These are phyloP conservation scores for Pitangus sulphuratus DNA, from an alignment of 2,797 vertebrate genomes.

Conservation along the genomic window DNA sequence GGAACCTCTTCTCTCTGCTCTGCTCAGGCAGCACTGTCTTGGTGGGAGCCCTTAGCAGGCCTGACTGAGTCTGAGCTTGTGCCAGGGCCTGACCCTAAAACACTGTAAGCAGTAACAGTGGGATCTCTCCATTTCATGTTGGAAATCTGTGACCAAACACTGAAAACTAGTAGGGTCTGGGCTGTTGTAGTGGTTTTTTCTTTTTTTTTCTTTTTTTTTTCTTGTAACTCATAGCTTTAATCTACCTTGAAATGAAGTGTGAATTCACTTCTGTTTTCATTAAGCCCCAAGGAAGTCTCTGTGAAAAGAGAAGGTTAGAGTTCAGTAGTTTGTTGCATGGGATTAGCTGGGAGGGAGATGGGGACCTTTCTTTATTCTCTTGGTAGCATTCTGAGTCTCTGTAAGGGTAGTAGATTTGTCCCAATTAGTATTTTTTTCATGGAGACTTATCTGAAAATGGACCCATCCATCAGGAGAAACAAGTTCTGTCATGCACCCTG, in stretches of 20 bases:
- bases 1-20: not conserved
- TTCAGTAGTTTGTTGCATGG: not conserved
- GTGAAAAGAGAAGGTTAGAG: not conserved
- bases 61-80: not conserved
- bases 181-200: not conserved
- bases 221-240: not conserved
- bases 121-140: not conserved
- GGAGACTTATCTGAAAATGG: not conserved
- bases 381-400: not conserved
- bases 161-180: not conserved
- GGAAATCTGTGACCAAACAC: not conserved
- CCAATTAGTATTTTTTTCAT: not conserved
- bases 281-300: not conserved
- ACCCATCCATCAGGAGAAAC: not conserved
- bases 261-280: not conserved
- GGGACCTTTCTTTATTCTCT: not conserved
- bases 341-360: not conserved
- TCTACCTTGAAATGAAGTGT: not conserved
- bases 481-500: rapidly evolving
- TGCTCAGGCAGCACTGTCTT: not conserved
- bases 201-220: not conserved
- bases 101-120: no score
- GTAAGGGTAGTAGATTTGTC: not conserved
- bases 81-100: not conserved
- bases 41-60: not conserved